phyloP scores from a whole-genome alignment of 2,113 vertebrate species.

The Gobio gobio region DNA sequence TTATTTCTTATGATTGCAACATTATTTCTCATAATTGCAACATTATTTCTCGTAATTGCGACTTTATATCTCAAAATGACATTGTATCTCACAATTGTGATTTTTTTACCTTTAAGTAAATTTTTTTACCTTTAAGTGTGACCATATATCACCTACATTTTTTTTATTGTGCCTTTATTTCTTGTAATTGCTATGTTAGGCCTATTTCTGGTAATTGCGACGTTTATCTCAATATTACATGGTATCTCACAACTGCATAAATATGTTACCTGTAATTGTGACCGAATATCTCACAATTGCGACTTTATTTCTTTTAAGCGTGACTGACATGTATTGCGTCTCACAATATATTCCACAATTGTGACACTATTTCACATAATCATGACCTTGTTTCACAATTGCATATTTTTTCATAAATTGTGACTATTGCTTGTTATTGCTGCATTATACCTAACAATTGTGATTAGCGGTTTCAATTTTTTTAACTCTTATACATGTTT shows the following conservation, averaged over 20 bases:
- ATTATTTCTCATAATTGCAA: background rate
- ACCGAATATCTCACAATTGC: background rate
- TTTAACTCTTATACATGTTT: background rate
- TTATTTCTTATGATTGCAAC: background rate
- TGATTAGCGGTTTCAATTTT: background rate
- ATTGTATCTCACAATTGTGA: background rate
- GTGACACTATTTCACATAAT: background rate
- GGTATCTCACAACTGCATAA: background rate
- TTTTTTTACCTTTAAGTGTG: background rate
- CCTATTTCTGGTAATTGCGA: background rate
- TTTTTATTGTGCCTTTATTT: too few species aligned
- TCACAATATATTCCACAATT: background rate
- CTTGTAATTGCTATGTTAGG: too few species aligned
- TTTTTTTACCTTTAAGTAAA: background rate
- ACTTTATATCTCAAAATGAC: background rate
- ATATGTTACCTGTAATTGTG: background rate
- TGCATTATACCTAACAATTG: background rate
- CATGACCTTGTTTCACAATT: background rate
- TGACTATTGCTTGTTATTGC: background rate
- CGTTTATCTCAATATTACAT: background rate
- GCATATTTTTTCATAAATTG: background rate
- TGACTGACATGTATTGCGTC: background rate
- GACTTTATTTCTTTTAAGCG: background rate
- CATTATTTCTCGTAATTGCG: background rate
- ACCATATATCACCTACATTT: background rate